Conservation (phyloP, 2,113 vertebrate genomes). For the Benitochromis conjunctus region DNA sequence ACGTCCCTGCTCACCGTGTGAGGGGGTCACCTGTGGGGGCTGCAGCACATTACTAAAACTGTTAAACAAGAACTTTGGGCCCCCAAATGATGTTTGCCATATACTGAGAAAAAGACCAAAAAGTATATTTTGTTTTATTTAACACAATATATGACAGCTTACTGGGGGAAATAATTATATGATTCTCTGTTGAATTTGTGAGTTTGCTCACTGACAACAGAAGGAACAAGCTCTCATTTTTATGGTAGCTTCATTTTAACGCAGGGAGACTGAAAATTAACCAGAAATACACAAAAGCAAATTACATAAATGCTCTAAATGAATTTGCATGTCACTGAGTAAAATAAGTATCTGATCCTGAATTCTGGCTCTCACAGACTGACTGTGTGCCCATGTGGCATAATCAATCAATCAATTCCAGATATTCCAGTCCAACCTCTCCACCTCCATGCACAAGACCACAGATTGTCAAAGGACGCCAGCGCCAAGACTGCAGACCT, state of each 20-base stretch:
- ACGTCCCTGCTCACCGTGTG: neutral
- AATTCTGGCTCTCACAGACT: neutral
- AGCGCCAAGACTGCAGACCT: neutral
- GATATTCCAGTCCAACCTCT: neutral
- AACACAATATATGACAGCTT: neutral
- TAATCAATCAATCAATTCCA: neutral
- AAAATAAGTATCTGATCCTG: neutral
- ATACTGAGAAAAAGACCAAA: neutral
- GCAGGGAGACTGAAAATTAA: neutral
- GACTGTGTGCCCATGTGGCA: neutral
- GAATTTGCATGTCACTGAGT: neutral
- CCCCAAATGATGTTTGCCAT: neutral
- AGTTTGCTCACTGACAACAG: neutral
- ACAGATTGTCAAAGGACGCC: neutral
- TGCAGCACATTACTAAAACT: neutral
- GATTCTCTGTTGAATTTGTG: neutral
- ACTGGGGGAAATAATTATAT: neutral
- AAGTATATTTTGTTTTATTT: neutral
- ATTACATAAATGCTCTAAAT: neutral
- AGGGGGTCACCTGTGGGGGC: neutral
- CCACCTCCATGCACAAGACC: neutral
- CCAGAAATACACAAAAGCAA: neutral
- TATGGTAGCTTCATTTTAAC: neutral
- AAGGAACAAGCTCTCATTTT: neutral
- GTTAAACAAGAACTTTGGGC: neutral